Conservation (phyloP, 2,113 vertebrate species). For the Heterotis niloticus region DNA sequence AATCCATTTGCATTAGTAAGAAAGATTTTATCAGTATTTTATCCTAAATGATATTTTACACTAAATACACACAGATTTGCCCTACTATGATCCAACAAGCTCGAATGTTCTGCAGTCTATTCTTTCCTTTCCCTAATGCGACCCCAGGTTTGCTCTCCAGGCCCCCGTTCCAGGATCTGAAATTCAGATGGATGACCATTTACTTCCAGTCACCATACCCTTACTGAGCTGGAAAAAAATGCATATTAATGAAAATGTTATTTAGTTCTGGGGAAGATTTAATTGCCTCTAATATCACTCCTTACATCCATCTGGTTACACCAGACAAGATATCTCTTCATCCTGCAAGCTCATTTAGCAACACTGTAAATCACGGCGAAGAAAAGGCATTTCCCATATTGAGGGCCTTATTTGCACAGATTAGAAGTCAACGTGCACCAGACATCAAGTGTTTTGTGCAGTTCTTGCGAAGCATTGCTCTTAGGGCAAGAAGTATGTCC, state of each 20-base stretch:
- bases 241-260: constrained; percentile 82
- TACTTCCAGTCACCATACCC: constrained; percentile 61
- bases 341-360: constrained; percentile 78
- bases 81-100: constrained; percentile 57
- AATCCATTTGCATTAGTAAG: constrained; percentile 40
- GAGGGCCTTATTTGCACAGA: constrained; percentile 57
- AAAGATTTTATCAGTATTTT: no score
- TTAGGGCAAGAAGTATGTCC: no score
- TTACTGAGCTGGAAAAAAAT: constrained; percentile 79
- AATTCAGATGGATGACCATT: constrained; percentile 66
- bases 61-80: constrained; percentile 64
- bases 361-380: constrained; percentile 68
- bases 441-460: background rate
- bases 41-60: no score
- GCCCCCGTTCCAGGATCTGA: constrained; percentile 61
- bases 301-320: constrained; percentile 85
- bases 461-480: background rate
- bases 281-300: constrained; percentile 90
- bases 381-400: constrained; percentile 67
- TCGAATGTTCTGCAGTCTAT: constrained; percentile 42
- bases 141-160: constrained; percentile 36
- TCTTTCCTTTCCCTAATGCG: constrained; percentile 23
- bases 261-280: constrained; percentile 82
- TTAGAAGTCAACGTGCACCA: constrained; percentile 21
- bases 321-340: constrained; percentile 86